Conservation (phyloP, 2,888 invertebrate species). For the Perithous albicinctus region DNA sequence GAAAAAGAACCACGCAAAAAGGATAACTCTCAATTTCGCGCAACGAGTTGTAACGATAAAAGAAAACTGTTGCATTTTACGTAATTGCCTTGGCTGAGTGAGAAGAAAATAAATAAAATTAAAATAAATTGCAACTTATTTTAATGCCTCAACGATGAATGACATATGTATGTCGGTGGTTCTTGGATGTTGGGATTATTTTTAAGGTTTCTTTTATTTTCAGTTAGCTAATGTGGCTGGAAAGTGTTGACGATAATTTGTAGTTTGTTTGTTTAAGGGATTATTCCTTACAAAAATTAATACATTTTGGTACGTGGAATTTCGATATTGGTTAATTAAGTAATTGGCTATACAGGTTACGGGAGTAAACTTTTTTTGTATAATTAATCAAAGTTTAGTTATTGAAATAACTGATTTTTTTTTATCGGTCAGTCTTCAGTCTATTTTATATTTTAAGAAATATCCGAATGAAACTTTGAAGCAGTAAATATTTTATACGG, state of each 20-base stretch:
- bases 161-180: background rate
- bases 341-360: no score
- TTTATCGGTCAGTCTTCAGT: no score
- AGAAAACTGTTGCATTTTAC: constrained; percentile 11
- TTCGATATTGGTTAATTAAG: no score
- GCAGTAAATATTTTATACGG: no score
- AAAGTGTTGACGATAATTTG: background rate
- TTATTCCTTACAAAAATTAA: no score
- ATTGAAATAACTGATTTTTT: no score
- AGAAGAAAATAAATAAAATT: background rate
- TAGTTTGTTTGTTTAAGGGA: no score
- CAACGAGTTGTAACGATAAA: background rate
- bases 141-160: background rate
- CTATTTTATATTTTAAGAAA: no score
- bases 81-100: background rate
- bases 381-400: no score
- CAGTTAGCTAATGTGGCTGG: background rate
- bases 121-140: background rate
- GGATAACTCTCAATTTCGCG: constrained; percentile 38
- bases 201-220: background rate
- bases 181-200: background rate
- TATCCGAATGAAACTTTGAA: no score
- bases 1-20: constrained; percentile 15
- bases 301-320: no score
- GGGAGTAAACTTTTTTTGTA: no score